phyloP scores from a whole-genome alignment of 2,797 vertebrate species.

The Pipistrellus pygmaeus region DNA sequence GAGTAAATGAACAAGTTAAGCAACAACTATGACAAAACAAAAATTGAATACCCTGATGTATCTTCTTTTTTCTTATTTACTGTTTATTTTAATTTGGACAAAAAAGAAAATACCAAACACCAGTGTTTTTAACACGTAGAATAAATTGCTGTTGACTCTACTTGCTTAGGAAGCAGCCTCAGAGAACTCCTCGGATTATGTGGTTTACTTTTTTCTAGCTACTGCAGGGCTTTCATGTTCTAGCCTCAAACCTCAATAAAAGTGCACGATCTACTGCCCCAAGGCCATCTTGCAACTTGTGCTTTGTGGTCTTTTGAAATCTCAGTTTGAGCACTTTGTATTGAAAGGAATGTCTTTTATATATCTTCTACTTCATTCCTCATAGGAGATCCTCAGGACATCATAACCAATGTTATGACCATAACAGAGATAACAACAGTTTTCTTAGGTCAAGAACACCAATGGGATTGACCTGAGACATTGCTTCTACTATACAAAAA shows the following conservation, averaged over 20 bases:
- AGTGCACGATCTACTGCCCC: neutral
- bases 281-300: neutral
- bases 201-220: neutral
- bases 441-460: conserved; percentile 30
- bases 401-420: neutral
- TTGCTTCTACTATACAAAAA: neutral
- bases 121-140: neutral
- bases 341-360: conserved; percentile 24
- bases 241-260: conserved; percentile 33
- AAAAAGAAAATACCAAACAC: neutral
- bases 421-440: neutral
- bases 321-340: neutral
- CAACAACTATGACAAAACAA: conserved; percentile 9
- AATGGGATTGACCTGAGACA: neutral
- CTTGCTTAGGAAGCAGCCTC: conserved; percentile 43
- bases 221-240: neutral
- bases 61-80: neutral
- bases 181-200: neutral
- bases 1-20: neutral
- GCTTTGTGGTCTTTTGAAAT: conserved; percentile 41
- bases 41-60: neutral
- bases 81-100: conserved; percentile 22
- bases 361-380: neutral
- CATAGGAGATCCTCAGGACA: neutral
- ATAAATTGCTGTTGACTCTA: neutral